A percentile compares a stretch with the other conserved stretches of the same genome.
Evolutionary conservation across 2,888 invertebrate species (phyloP).

Genomic region (Geotrupes spiniger): DNA sequence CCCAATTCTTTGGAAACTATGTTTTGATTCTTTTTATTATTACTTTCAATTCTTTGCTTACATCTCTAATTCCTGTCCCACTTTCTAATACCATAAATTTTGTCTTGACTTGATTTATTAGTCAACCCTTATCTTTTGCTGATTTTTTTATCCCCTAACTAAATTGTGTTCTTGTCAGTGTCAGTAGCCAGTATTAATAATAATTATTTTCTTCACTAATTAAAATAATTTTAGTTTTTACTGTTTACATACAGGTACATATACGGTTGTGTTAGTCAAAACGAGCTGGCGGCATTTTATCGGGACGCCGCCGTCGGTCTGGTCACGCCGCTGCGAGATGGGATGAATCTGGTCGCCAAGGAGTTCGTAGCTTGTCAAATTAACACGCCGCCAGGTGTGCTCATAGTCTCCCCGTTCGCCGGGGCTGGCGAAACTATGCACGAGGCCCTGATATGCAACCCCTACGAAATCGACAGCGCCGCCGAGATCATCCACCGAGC

Average conservation of each 20-base stretch:
- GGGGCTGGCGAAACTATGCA: slow-evolving; percentile 94
- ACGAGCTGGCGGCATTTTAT: slow-evolving; percentile 82
- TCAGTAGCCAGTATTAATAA: no score
- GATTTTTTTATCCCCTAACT: no score
- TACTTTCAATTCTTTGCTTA: no score
- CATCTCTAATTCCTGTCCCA: no score
- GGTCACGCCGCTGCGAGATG: slow-evolving; percentile 83
- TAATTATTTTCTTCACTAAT: no score
- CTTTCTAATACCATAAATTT: no score
- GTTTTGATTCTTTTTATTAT: no score
- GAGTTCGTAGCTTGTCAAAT: slow-evolving; percentile 92
- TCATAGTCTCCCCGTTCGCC: slow-evolving; percentile 87
- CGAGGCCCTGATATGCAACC: slow-evolving; percentile 85
- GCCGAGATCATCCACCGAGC: slow-evolving; percentile 86
- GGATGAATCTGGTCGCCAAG: slow-evolving; percentile 91
- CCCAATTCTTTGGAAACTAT: no score
- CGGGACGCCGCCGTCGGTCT: slow-evolving; percentile 83
- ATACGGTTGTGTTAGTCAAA: slow-evolving; percentile 83
- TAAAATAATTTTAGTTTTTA: no score
- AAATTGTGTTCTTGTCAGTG: no score
- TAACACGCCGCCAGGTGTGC: slow-evolving; percentile 76
- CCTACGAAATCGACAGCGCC: slow-evolving; percentile 83
- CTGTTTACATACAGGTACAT: slow-evolving; percentile 58
- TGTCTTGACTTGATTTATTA: no score
- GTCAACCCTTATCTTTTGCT: no score